Conservation (phyloP, 2,113 vertebrate genomes). For the Hippopotamus amphibius region DNA sequence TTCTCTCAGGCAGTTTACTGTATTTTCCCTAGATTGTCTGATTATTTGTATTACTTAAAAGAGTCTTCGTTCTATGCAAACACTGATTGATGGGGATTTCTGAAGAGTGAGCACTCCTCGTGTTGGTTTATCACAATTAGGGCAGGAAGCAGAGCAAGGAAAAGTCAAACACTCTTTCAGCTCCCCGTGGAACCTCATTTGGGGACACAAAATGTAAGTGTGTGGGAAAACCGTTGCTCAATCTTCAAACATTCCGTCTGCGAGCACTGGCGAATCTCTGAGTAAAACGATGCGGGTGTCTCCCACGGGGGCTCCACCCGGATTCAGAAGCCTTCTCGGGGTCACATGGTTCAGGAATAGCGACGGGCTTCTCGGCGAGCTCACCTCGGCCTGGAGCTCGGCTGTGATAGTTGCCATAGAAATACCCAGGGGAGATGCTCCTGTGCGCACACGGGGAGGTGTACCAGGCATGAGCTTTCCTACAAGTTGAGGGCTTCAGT, state of each 20-base stretch:
- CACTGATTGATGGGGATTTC: neutral
- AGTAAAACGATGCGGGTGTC: rapidly evolving
- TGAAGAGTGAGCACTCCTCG: neutral
- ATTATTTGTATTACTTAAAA: no score
- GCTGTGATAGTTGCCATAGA: neutral
- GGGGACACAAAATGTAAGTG: neutral
- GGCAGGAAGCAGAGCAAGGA: neutral
- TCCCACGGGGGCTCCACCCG: rapidly evolving
- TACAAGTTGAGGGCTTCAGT: neutral
- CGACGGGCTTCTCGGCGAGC: rapidly evolving
- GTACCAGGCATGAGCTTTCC: rapidly evolving
- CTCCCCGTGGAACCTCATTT: neutral
- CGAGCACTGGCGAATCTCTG: neutral
- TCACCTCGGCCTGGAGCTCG: rapidly evolving
- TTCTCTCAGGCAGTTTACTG: rapidly evolving
- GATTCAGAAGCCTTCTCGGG: neutral
- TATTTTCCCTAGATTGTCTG: rapidly evolving
- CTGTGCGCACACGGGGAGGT: rapidly evolving
- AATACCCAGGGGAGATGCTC: neutral
- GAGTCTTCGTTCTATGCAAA: neutral
- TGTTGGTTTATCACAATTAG: neutral
- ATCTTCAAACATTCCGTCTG: rapidly evolving
- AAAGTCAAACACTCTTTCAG: neutral
- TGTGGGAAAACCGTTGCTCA: neutral
- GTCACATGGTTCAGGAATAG: rapidly evolving